Evolutionary conservation across 64 coral and sea anemone species (phyloP), one percentile per base, ranked within the genome.

Genomic region (Porites australiensis): DNA sequence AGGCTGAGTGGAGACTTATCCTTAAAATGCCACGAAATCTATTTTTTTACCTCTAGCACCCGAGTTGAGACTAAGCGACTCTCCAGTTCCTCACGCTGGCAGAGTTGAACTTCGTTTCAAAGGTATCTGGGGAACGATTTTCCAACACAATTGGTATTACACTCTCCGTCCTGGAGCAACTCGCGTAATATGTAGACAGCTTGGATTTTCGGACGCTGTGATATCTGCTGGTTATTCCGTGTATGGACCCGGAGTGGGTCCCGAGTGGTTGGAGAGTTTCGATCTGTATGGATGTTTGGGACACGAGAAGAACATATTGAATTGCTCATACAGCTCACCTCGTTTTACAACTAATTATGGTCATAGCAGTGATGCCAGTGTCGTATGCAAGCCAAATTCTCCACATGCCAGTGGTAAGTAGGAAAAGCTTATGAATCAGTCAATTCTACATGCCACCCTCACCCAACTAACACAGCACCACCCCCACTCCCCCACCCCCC

Each of bases 331-430:
- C 11, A 13, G 6, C 20, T 2, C 12, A 59, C 77, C 77, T 80
- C 55, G 12, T 8, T n/a, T 80, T 4, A 23, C 6, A 12, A 23
- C 3, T 11, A 0, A 37, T 37, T 12, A 23, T 7, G 6, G 13
- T 61, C 23, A 3, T 80, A 0, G 8, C 1, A 0, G 0, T 63
- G 79, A 82, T 82, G 13, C 59, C 19, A 58, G 58, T 64, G 79
- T 82, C 3, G 43, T 82, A 23, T 82, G 79, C 15, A 82, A 82
- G 43, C 79, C 79, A 82, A 64, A 64, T 12, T 5, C 19, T 47
- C 7, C 58, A 4, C 79, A 82, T 48, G 6, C 58, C 44, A 64
- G 46, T 18, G 58, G 79, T 82, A 43, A 63, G 79, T 64, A 44
- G 43, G 46, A 2, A 63, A 64, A 11, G 19, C 13, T 11, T 15